phyloP scores from a whole-genome alignment of 2,797 vertebrate species.

The Falco naumanni region DNA sequence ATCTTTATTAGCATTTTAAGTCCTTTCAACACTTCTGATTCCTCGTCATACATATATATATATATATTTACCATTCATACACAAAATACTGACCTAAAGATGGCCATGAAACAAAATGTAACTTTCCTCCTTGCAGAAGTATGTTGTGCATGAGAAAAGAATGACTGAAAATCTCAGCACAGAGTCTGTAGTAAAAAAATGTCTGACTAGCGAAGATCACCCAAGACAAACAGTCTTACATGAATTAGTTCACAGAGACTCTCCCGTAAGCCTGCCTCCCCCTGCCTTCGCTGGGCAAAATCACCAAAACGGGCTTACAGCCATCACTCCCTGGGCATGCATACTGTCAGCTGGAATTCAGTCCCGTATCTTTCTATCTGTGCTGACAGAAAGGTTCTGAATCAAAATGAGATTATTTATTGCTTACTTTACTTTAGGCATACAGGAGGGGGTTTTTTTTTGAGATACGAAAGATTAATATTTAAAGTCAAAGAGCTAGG shows the following conservation, averaged over 20 bases:
- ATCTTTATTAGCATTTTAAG: not conserved
- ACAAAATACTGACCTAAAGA: not conserved
- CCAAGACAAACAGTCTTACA: not conserved
- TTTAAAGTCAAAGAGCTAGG: not conserved
- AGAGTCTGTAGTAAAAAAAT: not conserved
- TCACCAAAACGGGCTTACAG: not conserved
- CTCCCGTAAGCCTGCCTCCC: not conserved
- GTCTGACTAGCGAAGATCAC: not conserved
- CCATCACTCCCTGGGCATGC: not conserved
- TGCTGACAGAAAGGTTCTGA: not conserved
- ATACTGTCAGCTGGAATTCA: not conserved
- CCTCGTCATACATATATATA: too few relatives aligned
- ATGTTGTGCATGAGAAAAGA: not conserved
- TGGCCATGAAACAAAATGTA: not conserved
- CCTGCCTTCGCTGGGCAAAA: not conserved
- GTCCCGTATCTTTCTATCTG: not conserved
- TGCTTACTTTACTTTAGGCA: not conserved
- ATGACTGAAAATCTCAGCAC: not conserved
- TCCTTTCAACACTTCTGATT: not conserved
- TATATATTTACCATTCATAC: not conserved
- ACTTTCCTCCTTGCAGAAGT: not conserved
- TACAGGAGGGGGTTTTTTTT: not conserved
- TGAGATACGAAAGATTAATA: not conserved
- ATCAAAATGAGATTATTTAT: not conserved
- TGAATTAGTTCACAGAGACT: not conserved